Evolutionary conservation across 2,888 invertebrate genomes (phyloP), one percentile per base, ranked within the genome.

Genomic region (Neelides folsomi): DNA sequence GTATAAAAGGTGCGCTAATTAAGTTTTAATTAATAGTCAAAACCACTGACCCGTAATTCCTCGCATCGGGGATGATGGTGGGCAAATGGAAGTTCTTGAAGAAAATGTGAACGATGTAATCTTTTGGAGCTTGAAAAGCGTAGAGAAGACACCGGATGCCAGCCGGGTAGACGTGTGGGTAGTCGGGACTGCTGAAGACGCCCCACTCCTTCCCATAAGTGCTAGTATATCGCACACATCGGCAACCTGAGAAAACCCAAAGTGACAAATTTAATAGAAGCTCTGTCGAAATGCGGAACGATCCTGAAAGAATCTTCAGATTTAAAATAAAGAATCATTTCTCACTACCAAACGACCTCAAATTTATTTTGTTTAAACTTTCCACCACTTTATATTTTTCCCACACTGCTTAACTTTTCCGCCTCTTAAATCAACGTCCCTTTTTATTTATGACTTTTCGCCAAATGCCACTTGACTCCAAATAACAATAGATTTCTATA

Each of bases 131-230:
- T 65, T 80, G 74, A 73, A 89, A 89, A 36, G 85, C 84, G 76
- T 86, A 88, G 50, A 88, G 79, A 47, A 88, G 78, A 69, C 89
- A 89, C 74, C 82, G 79, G 69, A 84, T 76, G 66, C 79, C 79
- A 53, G 78, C 70, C 7, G 82, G 80, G 72, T 86, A 86, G 53
- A 80, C 77, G 56, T 78, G 77, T 3, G 87, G 87, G 71, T 81
- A 86, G 73, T 86, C 83, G 15, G 88, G 88, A 65, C 86, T 86
- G 68, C 79, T 82, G 75, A 88, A 88, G 44, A 78, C 79, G 58
- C 86, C 88, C 62, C 79, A 80, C 68, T 81, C 82, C 71, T 80
- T 82, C 65, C 82, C 81, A 69, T 81, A 82, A 57, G 83, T 82
- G 62, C 82, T 82, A 66, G 85, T 82, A 74, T 81, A 88, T 57